Evolutionary conservation across 2,888 invertebrate species (phyloP).

Genomic region (Rhabditophanes sp.): DNA sequence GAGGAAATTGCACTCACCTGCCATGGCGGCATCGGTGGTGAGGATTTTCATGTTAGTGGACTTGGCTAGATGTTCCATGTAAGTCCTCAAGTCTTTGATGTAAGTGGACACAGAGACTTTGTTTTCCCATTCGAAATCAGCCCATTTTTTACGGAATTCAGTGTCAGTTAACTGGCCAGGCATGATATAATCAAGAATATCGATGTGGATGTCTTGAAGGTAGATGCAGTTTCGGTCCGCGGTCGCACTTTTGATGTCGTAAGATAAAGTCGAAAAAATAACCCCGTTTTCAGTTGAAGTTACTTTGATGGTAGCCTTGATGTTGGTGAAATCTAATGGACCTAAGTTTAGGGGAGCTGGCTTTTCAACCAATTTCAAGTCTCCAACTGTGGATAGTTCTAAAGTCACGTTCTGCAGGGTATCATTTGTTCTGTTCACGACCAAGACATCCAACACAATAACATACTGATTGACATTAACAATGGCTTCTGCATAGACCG

Average conservation of each 20-base stretch:
- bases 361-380: constrained; percentile 90
- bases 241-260: constrained; percentile 79
- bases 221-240: constrained; percentile 92
- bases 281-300: constrained; percentile 98
- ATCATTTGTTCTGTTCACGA: constrained; percentile 93
- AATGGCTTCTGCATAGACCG: constrained; percentile 98
- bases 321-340: constrained; percentile 89
- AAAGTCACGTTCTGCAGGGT: constrained; percentile 92
- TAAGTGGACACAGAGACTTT: constrained; percentile 76
- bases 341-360: constrained; percentile 86
- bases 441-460: constrained; percentile 75
- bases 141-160: constrained; percentile 98
- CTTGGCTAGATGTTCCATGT: constrained; percentile 72
- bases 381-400: constrained; percentile 76
- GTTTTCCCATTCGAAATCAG: constrained; percentile 99
- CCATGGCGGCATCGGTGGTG: constrained; percentile 60
- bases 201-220: constrained; percentile 94
- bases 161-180: constrained; percentile 67
- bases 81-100: constrained; percentile 76
- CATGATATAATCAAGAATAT: constrained; percentile 74
- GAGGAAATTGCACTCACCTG: constrained; percentile 94
- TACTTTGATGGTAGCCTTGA: constrained; percentile 59
- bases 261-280: constrained; percentile 97
- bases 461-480: constrained; percentile 78
- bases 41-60: constrained; percentile 98